These are phyloP conservation scores for Dorcus parallelipipedus DNA, from an alignment of 2,888 invertebrate genomes.

Conservation along the genomic window DNA sequence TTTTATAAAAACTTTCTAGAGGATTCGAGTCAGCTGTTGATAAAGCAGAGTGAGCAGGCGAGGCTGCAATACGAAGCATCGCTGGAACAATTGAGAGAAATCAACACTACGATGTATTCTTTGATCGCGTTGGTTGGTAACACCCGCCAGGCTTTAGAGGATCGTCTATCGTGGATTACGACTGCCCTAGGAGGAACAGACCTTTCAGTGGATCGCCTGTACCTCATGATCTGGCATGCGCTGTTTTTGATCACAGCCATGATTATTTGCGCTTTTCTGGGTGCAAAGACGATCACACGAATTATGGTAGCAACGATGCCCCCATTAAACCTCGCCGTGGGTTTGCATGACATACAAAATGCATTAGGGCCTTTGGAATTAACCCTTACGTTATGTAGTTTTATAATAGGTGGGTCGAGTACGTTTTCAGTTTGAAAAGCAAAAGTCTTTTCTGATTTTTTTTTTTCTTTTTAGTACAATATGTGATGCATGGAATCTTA, in stretches of 20 bases:
- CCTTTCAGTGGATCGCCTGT: slow-evolving; percentile 41
- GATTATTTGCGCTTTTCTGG: slow-evolving; percentile 45
- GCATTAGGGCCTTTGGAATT: slow-evolving; percentile 30
- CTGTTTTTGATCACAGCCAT: slow-evolving; percentile 41
- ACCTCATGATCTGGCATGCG: slow-evolving; percentile 42
- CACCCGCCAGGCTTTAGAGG: slow-evolving; percentile 42
- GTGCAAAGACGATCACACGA: slow-evolving; percentile 36
- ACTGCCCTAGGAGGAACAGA: slow-evolving; percentile 46
- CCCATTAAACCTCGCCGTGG: slow-evolving; percentile 40
- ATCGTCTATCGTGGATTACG: slow-evolving; percentile 42
- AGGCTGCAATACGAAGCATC: slow-evolving; percentile 51
- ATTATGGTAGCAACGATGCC: slow-evolving; percentile 37
- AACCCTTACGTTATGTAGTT: background rate
- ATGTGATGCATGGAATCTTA: background rate
- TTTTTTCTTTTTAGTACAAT: slow-evolving; percentile 3
- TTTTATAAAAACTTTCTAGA: slow-evolving; percentile 34
- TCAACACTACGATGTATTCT: slow-evolving; percentile 53
- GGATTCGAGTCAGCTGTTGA: slow-evolving; percentile 46
- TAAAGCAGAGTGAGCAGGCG: slow-evolving; percentile 51
- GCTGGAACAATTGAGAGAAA: slow-evolving; percentile 47
- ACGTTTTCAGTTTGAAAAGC: background rate
- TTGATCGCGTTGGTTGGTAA: slow-evolving; percentile 40
- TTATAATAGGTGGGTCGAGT: slow-evolving; percentile 9
- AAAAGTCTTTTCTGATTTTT: background rate
- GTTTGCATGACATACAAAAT: slow-evolving; percentile 35